These are phyloP conservation scores for Uloborus diversus DNA, from an alignment of 1,140 invertebrate species.

Conservation along the genomic window DNA sequence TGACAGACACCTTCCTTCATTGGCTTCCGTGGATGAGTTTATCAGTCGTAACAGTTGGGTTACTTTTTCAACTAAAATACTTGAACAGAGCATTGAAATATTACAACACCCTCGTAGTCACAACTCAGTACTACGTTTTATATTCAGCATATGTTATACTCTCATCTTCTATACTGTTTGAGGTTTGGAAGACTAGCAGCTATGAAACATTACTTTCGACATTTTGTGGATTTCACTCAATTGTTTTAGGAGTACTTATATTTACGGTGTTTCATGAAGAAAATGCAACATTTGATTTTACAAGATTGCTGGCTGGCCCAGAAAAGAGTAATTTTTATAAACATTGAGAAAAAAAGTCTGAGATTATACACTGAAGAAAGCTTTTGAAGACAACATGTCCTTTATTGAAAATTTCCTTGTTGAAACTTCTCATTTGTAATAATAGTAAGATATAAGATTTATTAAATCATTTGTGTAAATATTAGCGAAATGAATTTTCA, in stretches of 20 bases:
- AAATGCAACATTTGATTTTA: slow-evolving; percentile 21
- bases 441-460: too few relatives aligned
- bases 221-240: slow-evolving; percentile 7
- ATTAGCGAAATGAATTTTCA: too few relatives aligned
- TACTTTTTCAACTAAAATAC: slow-evolving; percentile 20
- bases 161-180: slow-evolving; percentile 18
- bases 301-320: slow-evolving; percentile 7
- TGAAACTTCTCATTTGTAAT: too few relatives aligned
- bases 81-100: slow-evolving; percentile 21
- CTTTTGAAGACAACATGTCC: too few relatives aligned
- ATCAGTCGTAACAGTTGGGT: neutral
- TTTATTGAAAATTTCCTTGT: too few relatives aligned
- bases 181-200: slow-evolving; percentile 24
- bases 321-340: too few relatives aligned
- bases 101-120: slow-evolving; percentile 33
- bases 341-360: too few relatives aligned
- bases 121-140: slow-evolving; percentile 32
- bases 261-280: slow-evolving; percentile 35
- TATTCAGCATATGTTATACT: slow-evolving; percentile 32
- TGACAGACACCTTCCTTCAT: slow-evolving; percentile 18
- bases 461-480: too few relatives aligned
- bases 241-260: slow-evolving; percentile 11
- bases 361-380: too few relatives aligned
- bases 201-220: neutral
- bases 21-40: slow-evolving; percentile 23